Conservation (phyloP, 1,140 invertebrate species). For the Philaenus spumarius region DNA sequence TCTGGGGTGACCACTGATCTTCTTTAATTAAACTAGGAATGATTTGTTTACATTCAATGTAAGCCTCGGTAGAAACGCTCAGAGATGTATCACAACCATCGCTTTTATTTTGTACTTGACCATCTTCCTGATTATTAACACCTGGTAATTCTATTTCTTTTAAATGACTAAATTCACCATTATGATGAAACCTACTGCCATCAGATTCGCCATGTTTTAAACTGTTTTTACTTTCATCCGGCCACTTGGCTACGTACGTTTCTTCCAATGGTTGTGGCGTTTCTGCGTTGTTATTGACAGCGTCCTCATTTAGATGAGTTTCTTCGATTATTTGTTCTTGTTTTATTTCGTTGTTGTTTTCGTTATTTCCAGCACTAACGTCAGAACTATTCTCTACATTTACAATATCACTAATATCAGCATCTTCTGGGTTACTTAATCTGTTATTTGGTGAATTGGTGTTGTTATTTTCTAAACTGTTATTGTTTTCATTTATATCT, state of each 20-base stretch:
- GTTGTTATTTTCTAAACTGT: background rate
- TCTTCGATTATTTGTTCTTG: background rate
- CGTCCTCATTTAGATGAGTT: background rate
- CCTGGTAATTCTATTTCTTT: conserved; percentile 16
- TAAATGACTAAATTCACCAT: conserved; percentile 11
- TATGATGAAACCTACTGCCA: background rate
- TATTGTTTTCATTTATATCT: background rate
- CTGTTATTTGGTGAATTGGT: too few species aligned
- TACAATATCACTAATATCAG: too few species aligned
- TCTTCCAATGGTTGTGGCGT: background rate
- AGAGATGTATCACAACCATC: background rate
- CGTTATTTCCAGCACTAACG: background rate
- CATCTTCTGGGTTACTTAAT: too few species aligned
- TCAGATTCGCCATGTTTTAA: background rate
- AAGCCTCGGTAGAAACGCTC: background rate
- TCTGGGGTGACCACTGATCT: background rate
- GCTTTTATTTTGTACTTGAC: background rate
- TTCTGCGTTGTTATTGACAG: too few species aligned
- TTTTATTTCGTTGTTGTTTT: background rate
- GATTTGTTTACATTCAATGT: background rate
- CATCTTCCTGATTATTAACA: background rate
- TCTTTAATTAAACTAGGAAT: background rate
- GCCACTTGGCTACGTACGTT: conserved; percentile 16
- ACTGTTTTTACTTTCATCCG: conserved; percentile 2
- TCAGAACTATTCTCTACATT: background rate